Conservation (phyloP, 2,797 vertebrate genomes). For the Rhinichthys osculus region DNA sequence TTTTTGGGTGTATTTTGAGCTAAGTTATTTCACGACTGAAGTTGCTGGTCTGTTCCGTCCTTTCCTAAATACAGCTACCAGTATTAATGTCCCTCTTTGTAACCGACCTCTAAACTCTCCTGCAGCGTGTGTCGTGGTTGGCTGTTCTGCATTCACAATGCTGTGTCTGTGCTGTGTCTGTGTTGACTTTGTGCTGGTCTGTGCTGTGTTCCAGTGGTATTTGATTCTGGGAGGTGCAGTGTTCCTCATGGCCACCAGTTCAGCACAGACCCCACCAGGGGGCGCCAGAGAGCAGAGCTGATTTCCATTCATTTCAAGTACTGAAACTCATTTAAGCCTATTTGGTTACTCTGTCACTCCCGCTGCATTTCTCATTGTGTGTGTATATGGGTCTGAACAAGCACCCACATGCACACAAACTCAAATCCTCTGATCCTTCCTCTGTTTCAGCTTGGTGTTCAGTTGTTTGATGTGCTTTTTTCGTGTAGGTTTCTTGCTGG, state of each 20-base stretch:
- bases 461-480: background rate
- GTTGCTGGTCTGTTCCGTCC: background rate
- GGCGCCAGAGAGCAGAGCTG: conserved; percentile 87
- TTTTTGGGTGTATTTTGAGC: background rate
- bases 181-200: conserved; percentile 75
- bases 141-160: conserved; percentile 45
- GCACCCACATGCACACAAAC: conserved; percentile 5
- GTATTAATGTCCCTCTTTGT: background rate
- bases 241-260: conserved; percentile 91
- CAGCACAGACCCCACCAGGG: conserved; percentile 85
- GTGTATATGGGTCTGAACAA: conserved; percentile 9
- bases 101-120: background rate
- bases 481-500: conserved; percentile 11
- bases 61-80: background rate
- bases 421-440: conserved; percentile 12
- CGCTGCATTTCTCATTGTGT: conserved; percentile 4
- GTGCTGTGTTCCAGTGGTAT: conserved; percentile 91
- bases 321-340: conserved; percentile 74
- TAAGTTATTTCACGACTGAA: background rate
- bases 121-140: conserved; percentile 2
- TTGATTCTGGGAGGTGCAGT: conserved; percentile 93
- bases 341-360: conserved; percentile 53
- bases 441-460: conserved; percentile 28
- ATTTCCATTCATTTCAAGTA: conserved; percentile 80
- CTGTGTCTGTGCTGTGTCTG: conserved; percentile 66